phyloP scores from a whole-genome alignment of 2,797 vertebrate genomes.

The Sebastes iracundus region DNA sequence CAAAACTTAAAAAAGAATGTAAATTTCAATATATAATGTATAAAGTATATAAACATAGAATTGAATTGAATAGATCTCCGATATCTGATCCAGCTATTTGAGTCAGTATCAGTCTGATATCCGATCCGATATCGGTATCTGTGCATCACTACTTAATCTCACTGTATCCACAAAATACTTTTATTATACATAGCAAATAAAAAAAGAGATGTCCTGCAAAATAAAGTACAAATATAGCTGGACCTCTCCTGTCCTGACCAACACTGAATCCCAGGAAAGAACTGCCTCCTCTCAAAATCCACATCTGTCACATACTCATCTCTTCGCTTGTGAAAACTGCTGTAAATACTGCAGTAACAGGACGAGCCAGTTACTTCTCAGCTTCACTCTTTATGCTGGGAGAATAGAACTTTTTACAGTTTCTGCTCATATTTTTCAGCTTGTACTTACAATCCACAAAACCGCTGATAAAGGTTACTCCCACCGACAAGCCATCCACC shows the following conservation, averaged over 20 bases:
- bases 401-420: neutral
- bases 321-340: neutral
- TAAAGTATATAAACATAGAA: no score
- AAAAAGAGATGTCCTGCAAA: neutral
- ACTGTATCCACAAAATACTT: neutral
- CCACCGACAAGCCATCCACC: neutral
- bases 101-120: no score
- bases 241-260: neutral
- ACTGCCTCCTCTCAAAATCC: neutral
- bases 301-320: neutral
- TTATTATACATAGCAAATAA: neutral
- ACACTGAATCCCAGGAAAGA: neutral
- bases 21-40: no score
- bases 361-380: neutral
- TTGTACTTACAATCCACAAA: neutral
- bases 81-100: no score
- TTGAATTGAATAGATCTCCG: no score
- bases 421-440: neutral
- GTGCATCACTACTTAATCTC: no score
- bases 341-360: neutral
- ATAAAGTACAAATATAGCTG: neutral
- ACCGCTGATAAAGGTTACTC: neutral
- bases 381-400: neutral
- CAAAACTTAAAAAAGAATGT: no score
- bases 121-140: no score